These are phyloP conservation scores for Heliconius cydno DNA, from an alignment of 2,888 invertebrate species.

Conservation along the genomic window DNA sequence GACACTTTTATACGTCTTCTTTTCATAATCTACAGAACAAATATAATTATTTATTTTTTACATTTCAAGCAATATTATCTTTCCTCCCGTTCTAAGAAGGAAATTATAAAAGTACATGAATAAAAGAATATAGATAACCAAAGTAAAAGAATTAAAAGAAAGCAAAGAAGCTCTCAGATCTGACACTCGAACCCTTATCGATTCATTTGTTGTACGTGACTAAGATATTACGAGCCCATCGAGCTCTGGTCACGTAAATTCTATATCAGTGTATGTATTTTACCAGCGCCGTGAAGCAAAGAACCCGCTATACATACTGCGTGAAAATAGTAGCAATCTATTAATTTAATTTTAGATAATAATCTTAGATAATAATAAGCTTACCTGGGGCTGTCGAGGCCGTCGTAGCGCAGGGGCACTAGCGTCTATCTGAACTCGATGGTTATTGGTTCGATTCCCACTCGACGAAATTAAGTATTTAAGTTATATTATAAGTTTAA, in stretches of 20 bases:
- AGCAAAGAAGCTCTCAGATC: constrained; percentile 11
- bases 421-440: no score
- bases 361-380: no score
- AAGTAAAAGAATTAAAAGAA: constrained; percentile 16
- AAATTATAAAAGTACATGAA: not conserved
- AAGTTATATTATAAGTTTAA: no score
- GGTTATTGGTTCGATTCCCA: no score
- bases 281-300: not conserved
- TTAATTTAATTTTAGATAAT: no score
- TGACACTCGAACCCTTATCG: constrained; percentile 4
- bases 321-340: no score
- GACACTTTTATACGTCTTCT: not conserved
- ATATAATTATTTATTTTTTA: not conserved
- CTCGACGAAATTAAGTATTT: no score
- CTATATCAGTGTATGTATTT: not conserved
- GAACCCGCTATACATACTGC: no score
- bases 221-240: constrained; percentile 3
- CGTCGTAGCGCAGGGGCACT: no score
- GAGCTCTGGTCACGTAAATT: not conserved
- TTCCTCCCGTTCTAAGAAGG: not conserved
- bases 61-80: not conserved
- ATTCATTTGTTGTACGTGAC: constrained; percentile 24
- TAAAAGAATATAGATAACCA: not conserved
- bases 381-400: no score
- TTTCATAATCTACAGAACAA: not conserved